A percentile compares a stretch with the other conserved stretches of the same genome.
These are phyloP conservation scores for Acrocephalus arundinaceus DNA, from an alignment of 2,113 vertebrate species.

Conservation along the genomic window DNA sequence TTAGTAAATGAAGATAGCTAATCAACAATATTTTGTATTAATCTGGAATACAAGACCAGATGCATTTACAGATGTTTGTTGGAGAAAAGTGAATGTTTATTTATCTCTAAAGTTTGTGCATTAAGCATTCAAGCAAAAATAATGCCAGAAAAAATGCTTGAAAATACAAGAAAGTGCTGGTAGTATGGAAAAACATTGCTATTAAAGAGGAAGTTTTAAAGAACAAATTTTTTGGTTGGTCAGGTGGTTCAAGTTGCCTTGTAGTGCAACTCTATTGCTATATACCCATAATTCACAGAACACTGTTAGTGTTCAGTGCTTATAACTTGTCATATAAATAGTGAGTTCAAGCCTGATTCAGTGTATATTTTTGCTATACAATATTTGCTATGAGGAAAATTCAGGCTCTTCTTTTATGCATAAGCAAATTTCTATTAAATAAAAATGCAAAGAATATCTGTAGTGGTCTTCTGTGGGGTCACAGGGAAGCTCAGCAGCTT, in stretches of 20 bases:
- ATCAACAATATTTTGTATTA: background rate
- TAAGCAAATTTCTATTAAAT: background rate
- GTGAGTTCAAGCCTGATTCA: background rate
- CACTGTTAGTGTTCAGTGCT: background rate
- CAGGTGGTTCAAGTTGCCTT: background rate
- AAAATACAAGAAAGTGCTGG: background rate
- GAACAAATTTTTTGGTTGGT: background rate
- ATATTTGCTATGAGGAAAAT: background rate
- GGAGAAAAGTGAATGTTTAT: background rate
- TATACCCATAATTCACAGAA: background rate
- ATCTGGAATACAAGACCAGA: background rate
- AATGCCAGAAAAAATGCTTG: background rate
- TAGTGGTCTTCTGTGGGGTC: background rate
- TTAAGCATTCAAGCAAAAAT: background rate
- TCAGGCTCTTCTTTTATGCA: background rate
- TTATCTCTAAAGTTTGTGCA: background rate
- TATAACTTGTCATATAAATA: background rate
- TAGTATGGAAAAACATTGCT: background rate
- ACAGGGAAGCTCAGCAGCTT: background rate
- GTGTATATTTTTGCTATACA: background rate
- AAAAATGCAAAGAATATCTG: background rate
- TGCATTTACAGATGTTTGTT: background rate
- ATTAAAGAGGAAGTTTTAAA: background rate
- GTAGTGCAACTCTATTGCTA: background rate
- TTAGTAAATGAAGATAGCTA: background rate